Evolutionary conservation across 2,888 invertebrate species (phyloP), one percentile per base, ranked within the genome.

Genomic region (Nemoura dubitans): DNA sequence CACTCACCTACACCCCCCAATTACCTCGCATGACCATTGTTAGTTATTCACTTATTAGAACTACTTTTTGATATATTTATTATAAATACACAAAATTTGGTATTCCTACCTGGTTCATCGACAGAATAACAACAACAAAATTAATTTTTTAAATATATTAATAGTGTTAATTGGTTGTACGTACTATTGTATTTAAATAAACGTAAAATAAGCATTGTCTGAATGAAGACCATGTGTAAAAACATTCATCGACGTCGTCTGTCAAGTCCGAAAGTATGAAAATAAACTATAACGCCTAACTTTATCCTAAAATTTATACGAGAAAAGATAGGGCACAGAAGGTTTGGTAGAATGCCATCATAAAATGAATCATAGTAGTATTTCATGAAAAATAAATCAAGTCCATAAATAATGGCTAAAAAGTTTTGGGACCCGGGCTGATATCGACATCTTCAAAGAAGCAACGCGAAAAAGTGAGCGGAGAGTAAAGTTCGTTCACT

Each of bases 21-120:
- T 36, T 28, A 83, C 59, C 84, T 27, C 76, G 84, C 84, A 84
- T 84, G 84, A 76, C 76, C 84, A 84, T 14, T 59, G 42, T 42
- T 42, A n/a, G 21, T 42, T 26, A 42, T 36, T 83, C 83, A 83
- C 83, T 78, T 78, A 78, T 78, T 78, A 78, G 78, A 78, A 10
- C 28, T 78, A 78, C 3, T 27, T 26, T 78, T 78, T 78, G 10
- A 27, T 78, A 78, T 78, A 78, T 27, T 21, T 59, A 59, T 59
- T 59, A 59, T 59, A 59, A 59, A 59, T 59, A 59, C 59, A 59
- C 59, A 59, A 59, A 59, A 59, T 21, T 10, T 14, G n/a, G 59
- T 59, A 59, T 59, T 7, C 59, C 59, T 59, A 59, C 59, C 59
- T 59, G 59, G 59, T 59, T 59, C 59, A 59, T 59, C 59, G 59